phyloP scores from a whole-genome alignment of 2,797 vertebrate genomes.

The Acomys russatus region DNA sequence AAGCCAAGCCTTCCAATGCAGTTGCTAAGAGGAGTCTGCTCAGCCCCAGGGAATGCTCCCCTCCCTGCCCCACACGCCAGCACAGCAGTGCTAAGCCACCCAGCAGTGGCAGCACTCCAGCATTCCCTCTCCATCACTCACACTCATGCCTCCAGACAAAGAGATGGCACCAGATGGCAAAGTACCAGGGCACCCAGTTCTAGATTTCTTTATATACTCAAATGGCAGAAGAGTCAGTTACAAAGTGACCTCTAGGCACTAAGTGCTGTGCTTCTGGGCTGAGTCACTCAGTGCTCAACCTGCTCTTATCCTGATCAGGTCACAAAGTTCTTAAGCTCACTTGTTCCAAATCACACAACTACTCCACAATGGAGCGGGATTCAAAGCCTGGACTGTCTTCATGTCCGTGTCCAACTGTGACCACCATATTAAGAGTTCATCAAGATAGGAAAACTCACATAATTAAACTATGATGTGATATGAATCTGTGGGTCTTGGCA shows the following conservation, averaged over 20 bases:
- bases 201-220: background rate
- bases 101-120: background rate
- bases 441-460: background rate
- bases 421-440: background rate
- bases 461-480: background rate
- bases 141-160: background rate
- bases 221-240: background rate
- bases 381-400: background rate
- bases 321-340: background rate
- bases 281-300: background rate
- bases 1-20: background rate
- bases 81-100: background rate
- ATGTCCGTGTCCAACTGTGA: background rate
- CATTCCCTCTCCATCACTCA: background rate
- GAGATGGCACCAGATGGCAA: background rate
- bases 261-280: rapidly evolving
- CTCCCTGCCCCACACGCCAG: rapidly evolving
- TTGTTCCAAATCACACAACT: background rate
- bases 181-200: background rate
- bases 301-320: rapidly evolving
- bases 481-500: background rate
- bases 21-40: background rate
- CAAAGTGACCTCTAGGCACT: background rate
- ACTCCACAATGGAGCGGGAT: background rate
- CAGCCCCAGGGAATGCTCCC: rapidly evolving